Conservation (phyloP, 2,888 invertebrate species). For the Dasypogon diadema region DNA sequence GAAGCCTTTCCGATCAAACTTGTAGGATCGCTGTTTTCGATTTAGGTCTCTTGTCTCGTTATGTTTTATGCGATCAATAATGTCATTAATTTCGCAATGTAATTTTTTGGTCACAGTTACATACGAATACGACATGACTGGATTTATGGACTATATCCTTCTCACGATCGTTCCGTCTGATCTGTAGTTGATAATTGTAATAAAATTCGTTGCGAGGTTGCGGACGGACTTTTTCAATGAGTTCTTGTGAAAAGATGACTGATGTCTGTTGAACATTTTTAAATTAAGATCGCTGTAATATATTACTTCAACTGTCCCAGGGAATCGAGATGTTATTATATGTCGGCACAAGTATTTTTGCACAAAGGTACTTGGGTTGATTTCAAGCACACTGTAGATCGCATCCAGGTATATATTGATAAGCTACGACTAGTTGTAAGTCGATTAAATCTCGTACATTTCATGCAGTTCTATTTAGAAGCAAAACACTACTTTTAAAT, state of each 20-base stretch:
- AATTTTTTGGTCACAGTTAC: constrained; percentile 39
- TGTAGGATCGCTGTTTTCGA: constrained; percentile 45
- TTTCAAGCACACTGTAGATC: too few species aligned
- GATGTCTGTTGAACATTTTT: background rate
- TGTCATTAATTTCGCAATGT: constrained; percentile 50
- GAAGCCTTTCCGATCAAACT: constrained; percentile 42
- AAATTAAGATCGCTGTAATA: too few species aligned
- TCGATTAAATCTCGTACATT: too few species aligned
- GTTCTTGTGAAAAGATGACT: background rate
- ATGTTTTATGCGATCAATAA: constrained; percentile 52
- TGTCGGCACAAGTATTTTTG: too few species aligned
- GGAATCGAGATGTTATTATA: too few species aligned
- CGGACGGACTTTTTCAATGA: background rate
- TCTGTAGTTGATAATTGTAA: constrained; percentile 40
- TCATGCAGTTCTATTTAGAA: too few species aligned
- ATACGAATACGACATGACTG: constrained; percentile 40
- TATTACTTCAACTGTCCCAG: too few species aligned
- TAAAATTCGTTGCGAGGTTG: constrained; percentile 10
- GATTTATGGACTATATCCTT: constrained; percentile 49
- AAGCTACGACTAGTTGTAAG: too few species aligned
- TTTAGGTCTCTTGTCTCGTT: constrained; percentile 45
- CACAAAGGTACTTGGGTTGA: too few species aligned
- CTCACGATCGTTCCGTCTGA: constrained; percentile 23
- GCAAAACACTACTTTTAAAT: too few species aligned
- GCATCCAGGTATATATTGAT: too few species aligned